Percentiles rank a stretch among this genome's conserved stretches.
These are phyloP conservation scores for Centruroides vittatus DNA, from an alignment of 1,140 invertebrate species.

Conservation along the genomic window DNA sequence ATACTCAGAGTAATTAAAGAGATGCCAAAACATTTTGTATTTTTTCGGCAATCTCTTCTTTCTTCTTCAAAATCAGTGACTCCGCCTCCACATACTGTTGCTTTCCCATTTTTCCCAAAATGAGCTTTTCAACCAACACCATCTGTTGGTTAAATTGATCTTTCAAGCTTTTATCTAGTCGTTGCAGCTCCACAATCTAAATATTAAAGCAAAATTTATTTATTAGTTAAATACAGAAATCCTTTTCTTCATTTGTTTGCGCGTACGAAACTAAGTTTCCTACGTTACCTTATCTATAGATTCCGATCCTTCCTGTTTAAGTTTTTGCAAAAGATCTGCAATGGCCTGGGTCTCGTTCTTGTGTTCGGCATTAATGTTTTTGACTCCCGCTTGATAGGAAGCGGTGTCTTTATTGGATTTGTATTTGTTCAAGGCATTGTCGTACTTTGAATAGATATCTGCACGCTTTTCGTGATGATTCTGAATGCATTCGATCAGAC, in stretches of 20 bases:
- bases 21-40: too few relatives aligned
- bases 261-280: too few relatives aligned
- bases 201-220: not conserved
- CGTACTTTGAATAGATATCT: constrained; percentile 44
- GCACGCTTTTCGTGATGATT: constrained; percentile 45
- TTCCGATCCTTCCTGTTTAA: constrained; percentile 47
- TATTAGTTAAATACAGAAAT: not conserved
- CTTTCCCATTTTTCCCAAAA: constrained; percentile 47
- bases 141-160: constrained; percentile 30
- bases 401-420: constrained; percentile 47
- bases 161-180: constrained; percentile 38
- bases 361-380: constrained; percentile 47
- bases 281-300: constrained; percentile 39
- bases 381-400: constrained; percentile 37
- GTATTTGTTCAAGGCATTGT: constrained; percentile 45
- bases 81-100: constrained; percentile 49
- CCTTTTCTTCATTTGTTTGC: too few relatives aligned
- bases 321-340: constrained; percentile 39
- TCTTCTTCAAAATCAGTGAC: constrained; percentile 40
- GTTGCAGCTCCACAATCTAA: constrained; percentile 45
- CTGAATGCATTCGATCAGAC: constrained; percentile 37
- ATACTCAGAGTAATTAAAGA: too few relatives aligned
- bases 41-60: constrained; percentile 43
- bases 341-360: constrained; percentile 44
- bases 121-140: constrained; percentile 46